Percentiles rank a stretch among this genome's conserved stretches.
Evolutionary conservation across 35 echinoderm and acorn worm species (phyloP).

Genomic region (Holothuria glaberrima): DNA sequence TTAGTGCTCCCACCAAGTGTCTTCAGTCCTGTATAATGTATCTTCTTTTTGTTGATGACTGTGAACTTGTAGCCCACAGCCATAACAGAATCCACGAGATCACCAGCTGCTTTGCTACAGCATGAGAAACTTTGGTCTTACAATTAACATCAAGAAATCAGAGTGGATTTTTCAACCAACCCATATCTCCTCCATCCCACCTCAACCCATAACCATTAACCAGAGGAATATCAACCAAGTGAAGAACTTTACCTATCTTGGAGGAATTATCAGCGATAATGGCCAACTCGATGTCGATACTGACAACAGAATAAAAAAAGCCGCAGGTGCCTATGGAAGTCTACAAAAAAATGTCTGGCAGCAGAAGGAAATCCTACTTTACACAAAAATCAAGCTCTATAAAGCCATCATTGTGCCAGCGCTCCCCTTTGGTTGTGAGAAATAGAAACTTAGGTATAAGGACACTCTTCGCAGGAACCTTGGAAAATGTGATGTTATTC

Average conservation of each 20-base stretch:
- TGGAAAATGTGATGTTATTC: too few species aligned
- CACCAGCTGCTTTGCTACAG: constrained; percentile 12
- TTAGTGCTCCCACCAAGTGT: too few species aligned
- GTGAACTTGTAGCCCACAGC: constrained; percentile 6
- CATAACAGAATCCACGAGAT: constrained; percentile 11
- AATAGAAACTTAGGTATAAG: too few species aligned
- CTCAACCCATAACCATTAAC: constrained; percentile 15
- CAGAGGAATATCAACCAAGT: background rate
- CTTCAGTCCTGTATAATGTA: background rate
- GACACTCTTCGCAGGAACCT: too few species aligned
- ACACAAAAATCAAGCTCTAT: too few species aligned
- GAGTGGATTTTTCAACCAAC: background rate
- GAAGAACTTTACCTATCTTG: constrained; percentile 30
- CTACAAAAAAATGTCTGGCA: too few species aligned
- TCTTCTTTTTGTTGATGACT: background rate
- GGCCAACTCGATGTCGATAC: background rate
- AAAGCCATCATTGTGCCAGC: too few species aligned
- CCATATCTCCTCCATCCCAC: background rate
- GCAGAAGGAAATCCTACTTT: too few species aligned
- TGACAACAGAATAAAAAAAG: constrained; percentile 11
- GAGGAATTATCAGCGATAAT: constrained; percentile 22
- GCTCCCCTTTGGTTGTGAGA: too few species aligned
- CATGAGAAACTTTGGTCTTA: background rate
- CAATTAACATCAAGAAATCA: too few species aligned
- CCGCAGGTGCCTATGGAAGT: background rate